phyloP scores from a whole-genome alignment of 1,140 invertebrate genomes.

The Plutomurus gul region DNA sequence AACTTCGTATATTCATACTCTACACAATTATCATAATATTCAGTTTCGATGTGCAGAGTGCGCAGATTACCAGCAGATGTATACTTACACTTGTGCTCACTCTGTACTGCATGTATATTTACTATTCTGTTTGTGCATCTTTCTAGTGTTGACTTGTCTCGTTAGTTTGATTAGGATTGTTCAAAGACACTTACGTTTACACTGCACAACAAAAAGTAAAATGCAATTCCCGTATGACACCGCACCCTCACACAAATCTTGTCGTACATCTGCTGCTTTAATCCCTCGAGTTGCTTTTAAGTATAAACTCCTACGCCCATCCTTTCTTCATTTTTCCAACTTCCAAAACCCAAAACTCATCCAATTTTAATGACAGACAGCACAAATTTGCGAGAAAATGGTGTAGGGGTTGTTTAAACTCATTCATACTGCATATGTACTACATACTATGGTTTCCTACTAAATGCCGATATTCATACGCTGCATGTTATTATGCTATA shows the following conservation, averaged over 20 bases:
- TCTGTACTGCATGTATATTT: too few relatives aligned
- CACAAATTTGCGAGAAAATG: neutral
- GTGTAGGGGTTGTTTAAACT: neutral
- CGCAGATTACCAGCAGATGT: too few relatives aligned
- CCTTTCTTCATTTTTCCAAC: neutral
- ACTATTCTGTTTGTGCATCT: too few relatives aligned
- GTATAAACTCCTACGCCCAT: neutral
- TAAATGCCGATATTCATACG: too few relatives aligned
- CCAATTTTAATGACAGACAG: neutral
- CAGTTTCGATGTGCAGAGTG: too few relatives aligned
- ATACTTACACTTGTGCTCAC: too few relatives aligned
- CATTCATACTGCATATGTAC: neutral
- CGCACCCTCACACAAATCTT: slow-evolving; percentile 12
- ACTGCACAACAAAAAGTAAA: neutral
- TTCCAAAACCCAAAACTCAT: neutral
- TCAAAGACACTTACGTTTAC: neutral
- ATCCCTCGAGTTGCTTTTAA: neutral
- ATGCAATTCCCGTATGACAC: neutral
- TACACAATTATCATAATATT: too few relatives aligned
- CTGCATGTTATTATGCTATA: too few relatives aligned
- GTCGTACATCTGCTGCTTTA: neutral
- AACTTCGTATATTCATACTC: too few relatives aligned
- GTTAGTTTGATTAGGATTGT: neutral
- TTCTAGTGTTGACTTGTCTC: neutral
- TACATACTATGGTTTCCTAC: neutral